These are phyloP conservation scores for Poeciliopsis paucimaculata DNA, from an alignment of 2,797 vertebrate species.

Conservation along the genomic window DNA sequence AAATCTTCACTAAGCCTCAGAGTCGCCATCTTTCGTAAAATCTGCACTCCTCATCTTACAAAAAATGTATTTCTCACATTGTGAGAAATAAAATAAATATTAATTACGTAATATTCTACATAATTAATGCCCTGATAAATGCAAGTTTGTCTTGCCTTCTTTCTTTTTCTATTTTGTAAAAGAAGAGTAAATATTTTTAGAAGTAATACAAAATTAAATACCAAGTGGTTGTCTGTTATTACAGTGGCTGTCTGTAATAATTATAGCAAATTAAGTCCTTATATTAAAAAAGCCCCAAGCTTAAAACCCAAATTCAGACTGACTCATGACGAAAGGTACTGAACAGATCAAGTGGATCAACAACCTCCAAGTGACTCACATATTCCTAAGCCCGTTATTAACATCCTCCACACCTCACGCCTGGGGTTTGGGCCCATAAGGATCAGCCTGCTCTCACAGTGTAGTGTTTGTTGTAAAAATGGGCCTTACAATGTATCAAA, in stretches of 20 bases:
- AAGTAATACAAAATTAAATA: neutral
- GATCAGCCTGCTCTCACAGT: no score
- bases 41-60: neutral
- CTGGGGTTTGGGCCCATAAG: neutral
- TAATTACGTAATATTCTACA: neutral
- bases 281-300: neutral
- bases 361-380: conserved; percentile 48
- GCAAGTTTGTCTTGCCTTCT: neutral
- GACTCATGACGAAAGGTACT: conserved; percentile 17
- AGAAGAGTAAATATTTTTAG: neutral
- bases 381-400: conserved; percentile 18
- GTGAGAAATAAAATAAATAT: neutral
- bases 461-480: no score
- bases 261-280: neutral
- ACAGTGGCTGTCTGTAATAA: neutral
- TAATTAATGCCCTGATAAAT: neutral
- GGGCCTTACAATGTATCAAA: no score
- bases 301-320: neutral
- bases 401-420: conserved; percentile 19
- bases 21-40: neutral
- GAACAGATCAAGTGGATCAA: conserved; percentile 12
- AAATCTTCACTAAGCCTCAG: no score
- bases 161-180: neutral
- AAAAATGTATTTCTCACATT: neutral
- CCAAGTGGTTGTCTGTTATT: neutral